phyloP scores from a whole-genome alignment of 1,140 invertebrate species.

The Drosophila yakuba region DNA sequence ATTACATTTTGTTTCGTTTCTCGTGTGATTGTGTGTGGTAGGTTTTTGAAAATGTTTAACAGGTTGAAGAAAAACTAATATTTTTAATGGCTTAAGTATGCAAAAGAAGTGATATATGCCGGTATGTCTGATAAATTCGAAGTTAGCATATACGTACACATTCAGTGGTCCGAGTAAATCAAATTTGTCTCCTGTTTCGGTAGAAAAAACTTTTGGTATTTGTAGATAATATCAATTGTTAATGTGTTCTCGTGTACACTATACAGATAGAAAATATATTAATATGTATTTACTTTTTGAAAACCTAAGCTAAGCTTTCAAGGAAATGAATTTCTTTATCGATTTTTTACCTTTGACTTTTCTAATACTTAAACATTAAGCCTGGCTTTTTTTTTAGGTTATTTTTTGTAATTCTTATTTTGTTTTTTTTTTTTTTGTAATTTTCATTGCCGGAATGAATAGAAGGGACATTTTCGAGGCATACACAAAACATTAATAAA shows the following conservation, averaged over 20 bases:
- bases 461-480: conserved; percentile 55
- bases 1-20: conserved; percentile 30
- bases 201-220: conserved; percentile 49
- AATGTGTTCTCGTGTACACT: conserved; percentile 31
- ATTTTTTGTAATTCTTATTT: conserved; percentile 16
- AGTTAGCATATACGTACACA: conserved; percentile 63
- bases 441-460: conserved; percentile 80
- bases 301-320: conserved; percentile 74
- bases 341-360: conserved; percentile 35
- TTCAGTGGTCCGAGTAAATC: conserved; percentile 72
- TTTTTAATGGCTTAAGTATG: conserved; percentile 61
- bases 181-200: conserved; percentile 55
- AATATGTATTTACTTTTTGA: conserved; percentile 25
- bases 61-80: conserved; percentile 51
- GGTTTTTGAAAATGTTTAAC: conserved; percentile 65
- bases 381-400: conserved; percentile 55
- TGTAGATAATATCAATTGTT: conserved; percentile 73
- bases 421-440: conserved; percentile 15
- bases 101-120: conserved; percentile 61
- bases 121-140: conserved; percentile 75
- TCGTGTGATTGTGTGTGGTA: conserved; percentile 38
- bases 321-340: conserved; percentile 59
- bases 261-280: conserved; percentile 67
- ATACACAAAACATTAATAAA: conserved; percentile 57
- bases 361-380: conserved; percentile 76